These are phyloP conservation scores for Azorinus chamasolen DNA, from an alignment of 2,888 invertebrate species.

Conservation along the genomic window DNA sequence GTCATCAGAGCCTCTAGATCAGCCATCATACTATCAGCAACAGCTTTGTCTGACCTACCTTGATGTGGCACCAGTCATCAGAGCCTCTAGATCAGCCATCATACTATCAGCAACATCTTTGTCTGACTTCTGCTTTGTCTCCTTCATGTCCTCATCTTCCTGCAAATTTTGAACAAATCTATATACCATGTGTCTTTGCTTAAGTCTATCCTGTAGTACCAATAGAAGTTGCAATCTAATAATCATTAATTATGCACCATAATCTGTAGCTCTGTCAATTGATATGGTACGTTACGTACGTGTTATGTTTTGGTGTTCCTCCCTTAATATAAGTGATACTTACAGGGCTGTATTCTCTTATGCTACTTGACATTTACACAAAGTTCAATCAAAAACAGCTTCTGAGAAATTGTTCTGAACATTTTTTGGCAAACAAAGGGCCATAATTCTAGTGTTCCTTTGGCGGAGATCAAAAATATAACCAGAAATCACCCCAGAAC, in stretches of 20 bases:
- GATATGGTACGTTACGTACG: not conserved
- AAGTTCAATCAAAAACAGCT: too few species aligned
- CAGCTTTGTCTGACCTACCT: constrained; percentile 35
- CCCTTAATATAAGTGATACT: too few species aligned
- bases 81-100: constrained; percentile 86
- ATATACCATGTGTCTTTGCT: not conserved
- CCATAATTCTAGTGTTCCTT: too few species aligned
- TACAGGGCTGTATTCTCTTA: too few species aligned
- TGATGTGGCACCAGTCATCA: constrained; percentile 70
- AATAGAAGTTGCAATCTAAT: not conserved
- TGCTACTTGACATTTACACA: not conserved
- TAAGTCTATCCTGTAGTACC: not conserved
- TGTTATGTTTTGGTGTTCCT: not conserved
- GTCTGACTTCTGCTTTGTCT: constrained; percentile 61
- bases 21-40: constrained; percentile 85
- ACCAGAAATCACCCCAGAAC: too few species aligned
- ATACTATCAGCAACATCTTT: constrained; percentile 82
- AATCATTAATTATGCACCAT: too few species aligned
- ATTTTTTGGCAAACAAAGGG: too few species aligned
- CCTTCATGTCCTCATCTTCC: too few species aligned
- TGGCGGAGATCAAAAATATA: too few species aligned
- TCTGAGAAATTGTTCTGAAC: too few species aligned
- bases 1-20: constrained; percentile 86
- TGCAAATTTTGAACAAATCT: not conserved
- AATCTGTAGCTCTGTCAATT: not conserved